Evolutionary conservation across 2,797 vertebrate species (phyloP).

Genomic region (Labeo calbasu): DNA sequence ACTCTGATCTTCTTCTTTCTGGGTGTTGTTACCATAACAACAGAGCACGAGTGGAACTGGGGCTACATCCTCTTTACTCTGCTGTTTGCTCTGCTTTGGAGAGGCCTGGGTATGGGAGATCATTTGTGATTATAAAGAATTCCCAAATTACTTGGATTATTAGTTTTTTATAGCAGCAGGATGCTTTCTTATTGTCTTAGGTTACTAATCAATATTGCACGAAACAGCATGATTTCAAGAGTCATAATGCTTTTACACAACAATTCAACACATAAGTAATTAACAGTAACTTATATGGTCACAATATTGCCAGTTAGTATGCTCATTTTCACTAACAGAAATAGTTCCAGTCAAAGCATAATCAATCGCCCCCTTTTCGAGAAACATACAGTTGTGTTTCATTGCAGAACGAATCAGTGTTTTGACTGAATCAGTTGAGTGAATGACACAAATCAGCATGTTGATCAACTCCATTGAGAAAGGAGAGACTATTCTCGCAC

Average conservation of each 20-base stretch:
- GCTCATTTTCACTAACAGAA: not conserved
- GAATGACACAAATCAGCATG: not conserved
- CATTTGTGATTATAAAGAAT: not conserved
- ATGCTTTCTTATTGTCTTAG: not conserved
- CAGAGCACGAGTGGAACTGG: slow-evolving; percentile 97
- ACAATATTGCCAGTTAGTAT: not conserved
- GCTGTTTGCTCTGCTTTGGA: slow-evolving; percentile 93
- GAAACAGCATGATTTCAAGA: not conserved
- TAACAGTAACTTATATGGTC: no score
- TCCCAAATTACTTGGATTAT: not conserved
- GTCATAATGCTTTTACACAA: not conserved
- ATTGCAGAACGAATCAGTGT: not conserved
- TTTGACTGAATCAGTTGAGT: not conserved
- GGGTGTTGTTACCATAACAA: slow-evolving; percentile 93
- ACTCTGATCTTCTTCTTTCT: slow-evolving; percentile 99
- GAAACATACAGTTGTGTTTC: not conserved
- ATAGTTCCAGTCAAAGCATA: not conserved
- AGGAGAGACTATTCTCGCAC: not conserved
- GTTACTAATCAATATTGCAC: not conserved
- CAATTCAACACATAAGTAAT: not conserved
- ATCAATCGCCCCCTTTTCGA: not conserved
- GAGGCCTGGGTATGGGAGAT: slow-evolving; percentile 84
- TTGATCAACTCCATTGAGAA: not conserved
- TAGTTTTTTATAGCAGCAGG: not conserved
- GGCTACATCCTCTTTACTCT: slow-evolving; percentile 93